Conservation (phyloP, 2,113 vertebrate species). For the Pseudonaja textilis region DNA sequence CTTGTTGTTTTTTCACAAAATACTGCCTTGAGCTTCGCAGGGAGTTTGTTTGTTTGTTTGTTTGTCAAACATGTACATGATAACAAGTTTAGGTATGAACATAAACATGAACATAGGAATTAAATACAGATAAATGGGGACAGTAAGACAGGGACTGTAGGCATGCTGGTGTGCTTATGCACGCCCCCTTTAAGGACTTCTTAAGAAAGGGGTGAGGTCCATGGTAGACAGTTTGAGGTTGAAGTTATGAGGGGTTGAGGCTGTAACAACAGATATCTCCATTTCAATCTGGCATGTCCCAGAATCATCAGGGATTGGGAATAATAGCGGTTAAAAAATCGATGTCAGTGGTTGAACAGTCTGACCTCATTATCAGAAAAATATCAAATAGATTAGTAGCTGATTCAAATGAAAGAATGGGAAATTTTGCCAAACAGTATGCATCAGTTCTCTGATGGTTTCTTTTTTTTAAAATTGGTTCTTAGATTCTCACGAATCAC, state of each 20-base stretch:
- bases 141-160: too few relatives aligned
- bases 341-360: not conserved
- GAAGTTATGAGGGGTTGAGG: too few relatives aligned
- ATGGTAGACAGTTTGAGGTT: too few relatives aligned
- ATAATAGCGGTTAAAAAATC: not conserved
- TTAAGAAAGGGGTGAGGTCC: too few relatives aligned
- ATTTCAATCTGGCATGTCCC: not conserved
- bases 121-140: too few relatives aligned
- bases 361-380: not conserved
- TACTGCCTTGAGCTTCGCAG: not conserved
- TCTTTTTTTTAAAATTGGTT: not conserved
- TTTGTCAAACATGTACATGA: too few relatives aligned
- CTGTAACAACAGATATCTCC: not conserved
- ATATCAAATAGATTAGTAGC: not conserved
- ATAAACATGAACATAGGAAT: too few relatives aligned
- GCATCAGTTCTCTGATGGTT: not conserved
- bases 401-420: not conserved
- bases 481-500: constrained; percentile 27
- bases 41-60: not conserved
- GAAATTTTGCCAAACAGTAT: not conserved
- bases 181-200: too few relatives aligned
- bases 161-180: too few relatives aligned
- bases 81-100: too few relatives aligned
- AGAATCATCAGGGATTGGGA: not conserved
- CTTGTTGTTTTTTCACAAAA: not conserved